Base-by-base conservation (phyloP, 2,888 invertebrate genomes). In the Mesochorus sp. region DNA sequence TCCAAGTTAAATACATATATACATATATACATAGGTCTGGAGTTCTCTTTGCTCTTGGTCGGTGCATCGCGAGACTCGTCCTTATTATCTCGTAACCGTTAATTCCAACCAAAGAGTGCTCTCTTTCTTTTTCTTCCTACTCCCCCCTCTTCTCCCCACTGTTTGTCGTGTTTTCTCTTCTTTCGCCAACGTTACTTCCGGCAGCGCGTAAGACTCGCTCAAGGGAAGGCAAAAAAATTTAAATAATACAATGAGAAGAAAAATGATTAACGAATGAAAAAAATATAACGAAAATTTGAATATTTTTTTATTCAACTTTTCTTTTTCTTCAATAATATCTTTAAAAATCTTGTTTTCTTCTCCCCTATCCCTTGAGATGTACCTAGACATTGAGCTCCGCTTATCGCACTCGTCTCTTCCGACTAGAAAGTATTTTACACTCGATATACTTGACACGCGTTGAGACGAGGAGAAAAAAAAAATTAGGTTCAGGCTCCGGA, bases 71-170 rank as follows among this genome's bases (percentile, higher is more conserved):
- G 82, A 79, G 82, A 79, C 82, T 82, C 81, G 75, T 82, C 80
- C 79, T 81, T 82, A 82, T 82, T 82, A 82, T 80, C 80, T 76
- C 76, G 73, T 64, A 82, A 80, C 80, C 82, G 82, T 82, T 82
- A 81, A 82, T 82, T n/a, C 77, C 80, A 64, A 55, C 64, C 67
- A 53, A 70, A 73, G 49, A 66, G 42, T 68, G 5, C 57, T 68
- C 34, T 24, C 57, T 39, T 37, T 66, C 26, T 73, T 14, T 59
- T 57, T 64, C 47, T 61, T 31, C 26, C 37, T 51, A n/a, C 59
- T 64, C 31, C 44, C 51, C 53, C 39, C 19, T 17, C 24, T 28
- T 64, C 14, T 62, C n/a, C n/a, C n/a, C n/a, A n/a, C n/a, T n/a
- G n/a, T n/a, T 51, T 42, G 37, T 47, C 47, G 61, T 51, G 51